Conservation (phyloP, 92 coral and sea anemone genomes). For the Actinostola sp. region DNA sequence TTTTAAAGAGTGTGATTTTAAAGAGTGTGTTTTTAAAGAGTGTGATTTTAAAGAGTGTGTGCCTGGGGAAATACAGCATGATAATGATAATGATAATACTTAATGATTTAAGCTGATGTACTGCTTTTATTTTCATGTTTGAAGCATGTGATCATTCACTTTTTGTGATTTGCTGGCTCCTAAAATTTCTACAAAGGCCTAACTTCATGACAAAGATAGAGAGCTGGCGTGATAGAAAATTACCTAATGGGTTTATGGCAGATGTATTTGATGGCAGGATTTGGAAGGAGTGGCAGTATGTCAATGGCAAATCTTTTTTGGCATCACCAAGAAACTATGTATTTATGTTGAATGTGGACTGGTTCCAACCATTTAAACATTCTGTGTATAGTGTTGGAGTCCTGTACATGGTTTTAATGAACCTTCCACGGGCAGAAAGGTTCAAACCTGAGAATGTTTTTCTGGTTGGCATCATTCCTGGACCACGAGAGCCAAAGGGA, state of each 20-base stretch:
- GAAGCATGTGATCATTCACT: too few relatives aligned
- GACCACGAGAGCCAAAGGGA: slow-evolving; percentile 46
- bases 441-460: slow-evolving; percentile 37
- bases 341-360: slow-evolving; percentile 58
- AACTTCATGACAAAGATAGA: slow-evolving; percentile 47
- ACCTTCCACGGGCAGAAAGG: slow-evolving; percentile 41
- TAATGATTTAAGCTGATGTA: too few relatives aligned
- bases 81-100: too few relatives aligned
- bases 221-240: slow-evolving; percentile 53
- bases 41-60: too few relatives aligned
- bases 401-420: slow-evolving; percentile 17
- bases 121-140: too few relatives aligned
- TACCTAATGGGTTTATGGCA: slow-evolving; percentile 48
- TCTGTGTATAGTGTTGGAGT: slow-evolving; percentile 38
- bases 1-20: too few relatives aligned
- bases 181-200: slow-evolving; percentile 23
- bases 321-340: slow-evolving; percentile 60
- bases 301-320: slow-evolving; percentile 55
- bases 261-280: slow-evolving; percentile 74
- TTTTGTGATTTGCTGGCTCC: too few relatives aligned
- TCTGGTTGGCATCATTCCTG: slow-evolving; percentile 56
- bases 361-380: slow-evolving; percentile 63
- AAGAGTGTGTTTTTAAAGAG: too few relatives aligned
- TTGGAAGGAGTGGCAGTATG: slow-evolving; percentile 69
- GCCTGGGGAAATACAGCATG: too few relatives aligned